Conservation (phyloP, 2,113 vertebrate species). For the Lagopus muta region DNA sequence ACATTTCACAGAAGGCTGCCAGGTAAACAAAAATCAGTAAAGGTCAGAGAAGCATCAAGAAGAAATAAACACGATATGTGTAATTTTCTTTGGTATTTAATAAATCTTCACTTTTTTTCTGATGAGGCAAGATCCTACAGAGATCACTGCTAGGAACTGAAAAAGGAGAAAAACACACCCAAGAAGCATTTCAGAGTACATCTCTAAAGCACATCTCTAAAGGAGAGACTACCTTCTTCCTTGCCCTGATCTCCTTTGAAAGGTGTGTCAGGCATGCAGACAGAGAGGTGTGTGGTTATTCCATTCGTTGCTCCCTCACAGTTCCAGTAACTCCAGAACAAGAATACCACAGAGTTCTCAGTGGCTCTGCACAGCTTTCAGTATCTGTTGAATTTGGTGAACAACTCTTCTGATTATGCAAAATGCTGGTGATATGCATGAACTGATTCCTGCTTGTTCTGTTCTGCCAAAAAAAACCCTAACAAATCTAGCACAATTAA, state of each 20-base stretch:
- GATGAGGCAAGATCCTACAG: background rate
- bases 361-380: background rate
- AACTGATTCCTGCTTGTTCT: background rate
- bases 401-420: background rate
- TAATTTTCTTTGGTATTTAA: background rate
- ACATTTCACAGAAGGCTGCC: background rate
- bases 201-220: background rate
- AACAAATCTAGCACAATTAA: background rate
- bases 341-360: background rate
- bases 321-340: background rate
- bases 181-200: background rate
- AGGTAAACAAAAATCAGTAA: constrained; percentile 9
- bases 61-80: background rate
- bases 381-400: background rate
- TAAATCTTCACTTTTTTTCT: background rate
- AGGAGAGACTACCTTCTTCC: background rate
- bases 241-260: background rate
- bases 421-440: background rate
- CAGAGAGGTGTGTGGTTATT: background rate
- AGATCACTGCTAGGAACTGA: background rate
- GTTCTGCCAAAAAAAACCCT: background rate
- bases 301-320: background rate
- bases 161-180: background rate
- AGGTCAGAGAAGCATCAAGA: background rate
- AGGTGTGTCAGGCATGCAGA: background rate